Conservation (phyloP, 2,113 vertebrate genomes). For the Epinephelus lanceolatus region DNA sequence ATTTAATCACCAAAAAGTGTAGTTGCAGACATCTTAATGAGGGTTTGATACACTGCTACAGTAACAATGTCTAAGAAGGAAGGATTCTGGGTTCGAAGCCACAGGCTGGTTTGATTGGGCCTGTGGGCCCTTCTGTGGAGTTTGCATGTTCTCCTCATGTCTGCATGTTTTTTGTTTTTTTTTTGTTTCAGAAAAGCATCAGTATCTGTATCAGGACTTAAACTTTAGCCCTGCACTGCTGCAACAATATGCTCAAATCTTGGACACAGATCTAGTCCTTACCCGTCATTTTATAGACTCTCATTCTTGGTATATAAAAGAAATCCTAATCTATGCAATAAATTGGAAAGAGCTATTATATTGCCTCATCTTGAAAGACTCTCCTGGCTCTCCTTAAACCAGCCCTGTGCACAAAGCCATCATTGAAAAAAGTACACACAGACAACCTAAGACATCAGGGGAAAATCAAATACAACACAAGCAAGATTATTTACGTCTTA, state of each 20-base stretch:
- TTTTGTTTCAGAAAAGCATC: neutral
- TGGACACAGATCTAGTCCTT: neutral
- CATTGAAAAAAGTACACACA: neutral
- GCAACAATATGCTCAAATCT: neutral
- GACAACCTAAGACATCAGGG: no score
- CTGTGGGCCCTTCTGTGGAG: neutral
- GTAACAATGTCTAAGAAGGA: neutral
- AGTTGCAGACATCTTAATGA: neutral
- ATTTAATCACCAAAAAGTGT: neutral
- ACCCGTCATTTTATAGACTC: slow-evolving; percentile 13
- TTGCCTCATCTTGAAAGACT: slow-evolving; percentile 19
- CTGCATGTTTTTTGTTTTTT: no score
- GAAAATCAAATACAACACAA: neutral
- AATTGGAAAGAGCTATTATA: neutral
- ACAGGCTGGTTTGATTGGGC: no score
- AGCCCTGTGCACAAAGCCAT: neutral
- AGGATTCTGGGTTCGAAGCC: neutral
- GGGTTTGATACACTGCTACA: neutral
- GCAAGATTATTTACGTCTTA: neutral
- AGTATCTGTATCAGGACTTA: neutral
- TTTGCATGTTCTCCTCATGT: neutral
- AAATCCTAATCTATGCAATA: slow-evolving; percentile 15
- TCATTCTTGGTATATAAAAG: neutral
- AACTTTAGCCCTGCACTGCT: neutral
- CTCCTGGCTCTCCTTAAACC: slow-evolving; percentile 5